Conservation (phyloP, 2,888 invertebrate genomes). For the Drepanosiphum platanoidis region DNA sequence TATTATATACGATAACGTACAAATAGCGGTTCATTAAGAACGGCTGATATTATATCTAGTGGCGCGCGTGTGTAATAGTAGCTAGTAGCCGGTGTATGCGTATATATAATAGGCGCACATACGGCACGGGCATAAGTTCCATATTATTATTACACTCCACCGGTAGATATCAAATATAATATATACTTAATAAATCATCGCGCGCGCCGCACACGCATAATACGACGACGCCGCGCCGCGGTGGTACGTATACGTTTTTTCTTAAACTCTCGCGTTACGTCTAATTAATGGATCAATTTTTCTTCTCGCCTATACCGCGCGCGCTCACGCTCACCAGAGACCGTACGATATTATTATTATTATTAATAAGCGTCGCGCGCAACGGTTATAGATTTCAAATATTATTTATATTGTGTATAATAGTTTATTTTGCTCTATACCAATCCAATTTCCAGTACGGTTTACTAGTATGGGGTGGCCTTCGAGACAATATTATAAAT, state of each 20-base stretch:
- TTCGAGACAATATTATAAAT: too few relatives aligned
- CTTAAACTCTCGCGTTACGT: neutral
- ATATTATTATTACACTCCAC: neutral
- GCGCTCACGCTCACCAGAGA: neutral
- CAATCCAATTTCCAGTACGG: too few relatives aligned
- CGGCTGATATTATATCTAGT: neutral
- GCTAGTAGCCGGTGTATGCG: neutral
- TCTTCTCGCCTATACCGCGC: neutral
- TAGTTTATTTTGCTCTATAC: too few relatives aligned
- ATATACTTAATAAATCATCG: conserved; percentile 24
- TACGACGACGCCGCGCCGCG: too few relatives aligned
- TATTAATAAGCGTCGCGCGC: too few relatives aligned
- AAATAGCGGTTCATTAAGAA: neutral
- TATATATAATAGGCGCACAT: neutral
- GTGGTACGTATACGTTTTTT: neutral
- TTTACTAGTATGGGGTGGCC: too few relatives aligned
- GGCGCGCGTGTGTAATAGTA: neutral
- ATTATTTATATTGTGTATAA: too few relatives aligned
- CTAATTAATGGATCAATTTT: conserved; percentile 31
- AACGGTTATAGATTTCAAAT: too few relatives aligned
- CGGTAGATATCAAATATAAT: neutral
- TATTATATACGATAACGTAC: neutral
- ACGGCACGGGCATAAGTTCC: neutral
- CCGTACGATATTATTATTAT: too few relatives aligned
- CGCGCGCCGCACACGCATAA: too few relatives aligned